Base-by-base conservation (phyloP, 2,888 invertebrate species). In the Conops quadrifasciatus region DNA sequence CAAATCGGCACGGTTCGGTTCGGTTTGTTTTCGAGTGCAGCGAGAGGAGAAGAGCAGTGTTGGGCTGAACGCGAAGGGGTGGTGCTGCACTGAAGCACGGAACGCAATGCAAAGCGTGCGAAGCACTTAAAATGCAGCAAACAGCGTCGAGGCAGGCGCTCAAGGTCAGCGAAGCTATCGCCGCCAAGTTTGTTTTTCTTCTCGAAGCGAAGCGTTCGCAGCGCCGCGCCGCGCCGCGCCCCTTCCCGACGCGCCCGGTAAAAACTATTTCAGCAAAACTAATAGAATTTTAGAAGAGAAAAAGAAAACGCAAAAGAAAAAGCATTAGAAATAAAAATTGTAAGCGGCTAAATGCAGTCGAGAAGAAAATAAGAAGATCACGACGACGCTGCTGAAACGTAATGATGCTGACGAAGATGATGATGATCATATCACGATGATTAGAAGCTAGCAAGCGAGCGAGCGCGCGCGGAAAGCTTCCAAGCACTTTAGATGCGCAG, bases 91-190 rank as follows among this genome's bases (percentile, higher is more conserved):
- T 36, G 36, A 36, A 36, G 5, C 36, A 36, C 36, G n/a, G 19
- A 53, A 66, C 53, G 60, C 62, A 62, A 58, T 47, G 68, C 60
- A 26, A 49, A 68, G 68, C 49, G 60, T 60, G 68, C 60, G 68
- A 68, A 68, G 68, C 68, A 68, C 68, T 68, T 68, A 68, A 68
- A 68, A 68, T 68, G 68, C 68, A 68, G 68, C 68, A 60, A 68
- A 68, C 62, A 68, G 51, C 68, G 62, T 49, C 60, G 51, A 36
- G 49, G 26, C 49, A 36, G 24, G 36, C 49, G 51, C 60, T 68
- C 68, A 68, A 68, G 68, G 68, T 68, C 68, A 68, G 30, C 62
- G 21, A 62, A 68, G 68, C 68, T 68, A 68, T 68, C 68, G 67
- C 66, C 21, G 19, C 64, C 26, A 45, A 47, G 45, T 59, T 68